These are phyloP conservation scores for Drosophila anomalata DNA, from an alignment of 2,888 invertebrate genomes.

Conservation along the genomic window DNA sequence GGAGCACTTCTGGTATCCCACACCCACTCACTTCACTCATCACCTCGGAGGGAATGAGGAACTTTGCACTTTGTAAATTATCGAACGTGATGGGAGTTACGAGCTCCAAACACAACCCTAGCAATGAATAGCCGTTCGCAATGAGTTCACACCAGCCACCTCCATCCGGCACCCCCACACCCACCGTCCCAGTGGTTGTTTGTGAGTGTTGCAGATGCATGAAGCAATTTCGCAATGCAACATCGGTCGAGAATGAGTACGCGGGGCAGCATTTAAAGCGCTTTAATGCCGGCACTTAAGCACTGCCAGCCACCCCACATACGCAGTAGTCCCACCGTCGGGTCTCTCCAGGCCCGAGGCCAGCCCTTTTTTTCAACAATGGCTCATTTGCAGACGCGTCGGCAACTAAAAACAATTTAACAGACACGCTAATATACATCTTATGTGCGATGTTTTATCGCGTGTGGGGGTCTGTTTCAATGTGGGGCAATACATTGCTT, in stretches of 20 bases:
- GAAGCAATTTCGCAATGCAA: constrained; percentile 57
- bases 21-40: not conserved
- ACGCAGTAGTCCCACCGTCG: not conserved
- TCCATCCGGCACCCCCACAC: not conserved
- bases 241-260: constrained; percentile 27
- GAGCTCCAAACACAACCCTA: constrained; percentile 20
- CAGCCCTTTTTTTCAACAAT: constrained; percentile 49
- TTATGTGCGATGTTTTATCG: constrained; percentile 41
- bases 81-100: constrained; percentile 20
- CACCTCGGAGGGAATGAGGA: constrained; percentile 3
- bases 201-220: constrained; percentile 36
- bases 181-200: constrained; percentile 4
- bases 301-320: constrained; percentile 10
- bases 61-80: constrained; percentile 29
- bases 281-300: constrained; percentile 57
- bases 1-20: not conserved
- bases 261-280: constrained; percentile 54
- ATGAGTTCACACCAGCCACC: constrained; percentile 27
- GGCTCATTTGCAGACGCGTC: constrained; percentile 72
- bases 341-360: not conserved
- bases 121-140: constrained; percentile 22
- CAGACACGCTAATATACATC: constrained; percentile 65
- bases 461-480: constrained; percentile 39
- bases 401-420: constrained; percentile 71
- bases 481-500: constrained; percentile 52